These are phyloP conservation scores for Lepidurus packardi DNA, from an alignment of 1,140 invertebrate genomes.

Conservation along the genomic window DNA sequence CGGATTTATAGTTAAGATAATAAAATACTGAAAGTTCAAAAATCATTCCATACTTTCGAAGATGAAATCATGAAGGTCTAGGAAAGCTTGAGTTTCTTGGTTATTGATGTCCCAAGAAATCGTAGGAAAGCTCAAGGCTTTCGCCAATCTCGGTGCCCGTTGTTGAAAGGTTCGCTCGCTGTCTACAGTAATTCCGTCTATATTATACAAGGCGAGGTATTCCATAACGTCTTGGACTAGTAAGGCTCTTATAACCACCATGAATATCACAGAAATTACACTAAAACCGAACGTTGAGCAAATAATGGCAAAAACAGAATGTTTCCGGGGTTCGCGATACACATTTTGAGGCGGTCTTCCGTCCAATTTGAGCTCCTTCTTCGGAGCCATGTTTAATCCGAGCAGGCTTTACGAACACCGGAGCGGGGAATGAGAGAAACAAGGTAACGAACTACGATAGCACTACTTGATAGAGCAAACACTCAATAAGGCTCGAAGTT, in stretches of 20 bases:
- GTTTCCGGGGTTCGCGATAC: not conserved
- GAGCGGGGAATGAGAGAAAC: not conserved
- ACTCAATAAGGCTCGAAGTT: not conserved
- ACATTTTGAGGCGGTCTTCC: not conserved
- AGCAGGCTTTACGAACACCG: not conserved
- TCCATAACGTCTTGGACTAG: not conserved
- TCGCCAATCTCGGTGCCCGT: slow-evolving; percentile 36
- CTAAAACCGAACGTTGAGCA: not conserved
- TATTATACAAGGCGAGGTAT: not conserved
- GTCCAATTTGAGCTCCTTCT: not conserved
- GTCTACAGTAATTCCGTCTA: not conserved
- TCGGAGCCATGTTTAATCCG: not conserved
- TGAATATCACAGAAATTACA: not conserved
- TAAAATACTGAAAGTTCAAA: slow-evolving; percentile 30
- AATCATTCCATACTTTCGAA: slow-evolving; percentile 35
- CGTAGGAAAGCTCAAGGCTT: slow-evolving; percentile 38
- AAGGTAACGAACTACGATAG: not conserved
- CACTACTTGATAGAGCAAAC: not conserved
- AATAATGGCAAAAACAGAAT: not conserved
- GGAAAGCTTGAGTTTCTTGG: slow-evolving; percentile 36
- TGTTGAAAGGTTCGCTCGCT: not conserved
- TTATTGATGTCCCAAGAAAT: slow-evolving; percentile 36
- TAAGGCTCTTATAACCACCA: not conserved
- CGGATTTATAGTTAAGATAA: not conserved
- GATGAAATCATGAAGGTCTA: slow-evolving; percentile 36